Evolutionary conservation across 2,797 vertebrate species (phyloP), one percentile per base, ranked within the genome.

Genomic region (Leuciscus waleckii): DNA sequence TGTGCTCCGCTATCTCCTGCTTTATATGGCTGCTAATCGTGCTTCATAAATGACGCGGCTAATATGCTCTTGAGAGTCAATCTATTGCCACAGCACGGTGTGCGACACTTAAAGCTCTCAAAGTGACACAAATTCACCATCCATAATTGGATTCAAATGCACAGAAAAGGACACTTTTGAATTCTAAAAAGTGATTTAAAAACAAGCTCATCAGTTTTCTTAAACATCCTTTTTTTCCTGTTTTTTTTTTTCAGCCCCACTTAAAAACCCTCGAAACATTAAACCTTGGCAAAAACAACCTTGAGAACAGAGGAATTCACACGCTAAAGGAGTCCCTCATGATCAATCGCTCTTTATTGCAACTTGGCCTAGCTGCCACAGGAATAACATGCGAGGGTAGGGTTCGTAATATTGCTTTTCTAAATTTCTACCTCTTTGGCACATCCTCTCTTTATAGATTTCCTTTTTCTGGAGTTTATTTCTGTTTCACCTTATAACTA

Each of bases 301-400:
- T 96, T 74, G 91, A 91, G 69, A 92, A 96, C 51, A 79, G 92
- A 85, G 94, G 94, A 23, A 87, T 96, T 87, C 94, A 93, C 70
- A 71, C 74, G 0, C 90, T 96, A 87, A 93, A 92, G 86, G 93
- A 94, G 75, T 89, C 95, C 39, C 92, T 95, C 68, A 96, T 96
- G 90, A 77, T 77, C 41, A 96, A 96, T 90, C 84, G 85, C 61
- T 93, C 94, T 0, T 19, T 96, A 79, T 87, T 91, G 68, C 92
- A 93, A 71, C 92, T 96, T 0, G 87, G 92, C 86, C 91, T 96
- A 86, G 86, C 88, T 5, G 89, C 89, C 1, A 87, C 91, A 23
- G 85, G 84, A 87, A 92, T 96, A 87, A 95, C 93, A 19, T 95
- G 95, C 82, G 94, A 96, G 93, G 95, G 95, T 95, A 93, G 11